Evolutionary conservation across 2,888 invertebrate species (phyloP), one percentile per base, ranked within the genome.

Genomic region (Plagiodera versicolora): DNA sequence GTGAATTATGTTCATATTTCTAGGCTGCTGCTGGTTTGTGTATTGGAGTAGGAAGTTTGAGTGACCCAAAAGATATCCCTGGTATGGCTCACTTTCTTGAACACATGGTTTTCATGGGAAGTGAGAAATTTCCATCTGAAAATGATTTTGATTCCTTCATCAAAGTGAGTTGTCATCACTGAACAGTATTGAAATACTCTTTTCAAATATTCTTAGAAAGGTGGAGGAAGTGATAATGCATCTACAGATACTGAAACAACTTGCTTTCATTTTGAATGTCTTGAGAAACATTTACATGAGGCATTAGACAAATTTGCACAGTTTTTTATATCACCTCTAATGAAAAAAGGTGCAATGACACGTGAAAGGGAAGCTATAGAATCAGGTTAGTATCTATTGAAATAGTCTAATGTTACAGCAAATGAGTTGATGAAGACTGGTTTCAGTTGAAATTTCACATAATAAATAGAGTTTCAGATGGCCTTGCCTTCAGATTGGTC

Each of bases 31-130:
- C 91, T 71, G 88, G 89, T 6, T 79, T 94, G 0, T 86, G 87
- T 67, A 87, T 93, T 10, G 88, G 89, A 18, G 91, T 90, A 17
- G 93, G 94, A 48, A 86, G 86, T 72, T 94, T 91, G 80, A 89
- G 89, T 72, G 92, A 94, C 79, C 92, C 92, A 0, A 79, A 82
- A 6, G 84, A 85, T 71, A 87, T 92, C 57, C 91, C 89, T 69
- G 94, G 94, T 0, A 52, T 94, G 76, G 91, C 93, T 0, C 94
- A 94, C 78, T 93, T 94, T 76, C 83, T 94, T 2, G 94, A 94
- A 73, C 94, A 94, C 77, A 93, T 96, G 95, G 90, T 96, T 18
- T 96, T 95, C 75, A 95, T 95, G 95, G 96, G 95, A 30, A 94
- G 93, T 68, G 85, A 90, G 74, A 95, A 94, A 76, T 95, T 89